These are phyloP conservation scores for Spongilla lacustris DNA, from an alignment of 37 sponge, comb jelly and placozoan genomes.

Conservation along the genomic window DNA sequence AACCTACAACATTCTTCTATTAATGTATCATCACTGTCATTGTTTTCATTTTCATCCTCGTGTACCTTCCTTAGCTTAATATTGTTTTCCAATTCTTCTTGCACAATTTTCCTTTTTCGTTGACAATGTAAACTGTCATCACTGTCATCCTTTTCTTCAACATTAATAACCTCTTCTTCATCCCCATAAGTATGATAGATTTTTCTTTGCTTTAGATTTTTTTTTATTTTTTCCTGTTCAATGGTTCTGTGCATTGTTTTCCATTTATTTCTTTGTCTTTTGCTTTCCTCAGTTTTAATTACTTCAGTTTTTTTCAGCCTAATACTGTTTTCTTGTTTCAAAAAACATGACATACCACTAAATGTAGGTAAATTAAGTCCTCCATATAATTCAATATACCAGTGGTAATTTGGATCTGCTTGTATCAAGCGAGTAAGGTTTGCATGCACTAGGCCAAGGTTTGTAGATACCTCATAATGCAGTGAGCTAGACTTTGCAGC, in stretches of 20 bases:
- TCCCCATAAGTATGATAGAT: not conserved
- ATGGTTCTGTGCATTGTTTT: not conserved
- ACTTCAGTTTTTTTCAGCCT: not conserved
- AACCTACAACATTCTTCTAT: not conserved
- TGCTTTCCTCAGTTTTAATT: not conserved
- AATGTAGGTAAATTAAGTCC: not conserved
- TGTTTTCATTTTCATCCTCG: not conserved
- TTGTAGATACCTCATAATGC: not conserved
- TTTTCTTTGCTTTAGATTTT: not conserved
- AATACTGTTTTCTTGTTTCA: not conserved
- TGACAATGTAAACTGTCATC: not conserved
- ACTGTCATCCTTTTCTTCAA: not conserved
- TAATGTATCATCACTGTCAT: not conserved
- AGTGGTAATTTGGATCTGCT: not conserved
- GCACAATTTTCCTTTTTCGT: not conserved
- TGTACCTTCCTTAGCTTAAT: not conserved
- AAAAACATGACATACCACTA: not conserved
- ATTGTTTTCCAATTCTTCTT: not conserved
- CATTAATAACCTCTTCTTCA: not conserved
- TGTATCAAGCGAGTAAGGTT: not conserved
- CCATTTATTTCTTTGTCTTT: not conserved
- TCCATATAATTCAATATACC: not conserved
- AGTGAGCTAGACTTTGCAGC: not conserved
- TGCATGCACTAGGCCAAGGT: not conserved
- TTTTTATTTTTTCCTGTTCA: not conserved